Percentiles rank a stretch among this genome's conserved stretches.
These are phyloP conservation scores for Noctua janthe DNA, from an alignment of 2,888 invertebrate species.

Conservation along the genomic window DNA sequence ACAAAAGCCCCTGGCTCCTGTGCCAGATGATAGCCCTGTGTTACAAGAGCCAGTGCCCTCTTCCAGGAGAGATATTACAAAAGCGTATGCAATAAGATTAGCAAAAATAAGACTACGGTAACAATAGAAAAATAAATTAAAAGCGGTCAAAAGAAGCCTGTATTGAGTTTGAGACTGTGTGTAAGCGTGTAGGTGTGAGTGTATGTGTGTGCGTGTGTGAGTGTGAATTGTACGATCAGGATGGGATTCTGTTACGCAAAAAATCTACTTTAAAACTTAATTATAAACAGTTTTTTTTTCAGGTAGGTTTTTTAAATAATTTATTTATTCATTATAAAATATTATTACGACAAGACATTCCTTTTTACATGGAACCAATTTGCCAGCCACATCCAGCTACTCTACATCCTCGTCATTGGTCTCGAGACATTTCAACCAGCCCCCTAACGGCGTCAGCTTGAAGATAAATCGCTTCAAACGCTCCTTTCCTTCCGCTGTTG, in stretches of 20 bases:
- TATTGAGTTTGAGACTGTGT: too few relatives aligned
- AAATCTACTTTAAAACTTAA: neutral
- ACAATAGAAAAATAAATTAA: too few relatives aligned
- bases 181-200: too few relatives aligned
- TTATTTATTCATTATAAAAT: neutral
- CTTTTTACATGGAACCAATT: neutral
- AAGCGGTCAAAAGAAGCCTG: too few relatives aligned
- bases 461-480: slow-evolving; percentile 79
- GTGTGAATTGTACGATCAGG: too few relatives aligned
- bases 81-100: too few relatives aligned
- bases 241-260: neutral
- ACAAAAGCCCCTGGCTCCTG: too few relatives aligned
- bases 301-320: neutral
- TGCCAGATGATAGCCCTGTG: too few relatives aligned
- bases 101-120: too few relatives aligned
- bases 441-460: slow-evolving; percentile 74
- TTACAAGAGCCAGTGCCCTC: too few relatives aligned
- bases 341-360: neutral
- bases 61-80: too few relatives aligned
- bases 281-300: neutral
- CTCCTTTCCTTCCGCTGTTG: slow-evolving; percentile 74
- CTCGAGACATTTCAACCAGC: slow-evolving; percentile 67
- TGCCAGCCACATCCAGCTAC: slow-evolving; percentile 32
- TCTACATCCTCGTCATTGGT: slow-evolving; percentile 41
- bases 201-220: too few relatives aligned